A percentile compares a stretch with the other conserved stretches of the same genome.
These are phyloP conservation scores for Picus viridis DNA, from an alignment of 2,797 vertebrate species.

Conservation along the genomic window DNA sequence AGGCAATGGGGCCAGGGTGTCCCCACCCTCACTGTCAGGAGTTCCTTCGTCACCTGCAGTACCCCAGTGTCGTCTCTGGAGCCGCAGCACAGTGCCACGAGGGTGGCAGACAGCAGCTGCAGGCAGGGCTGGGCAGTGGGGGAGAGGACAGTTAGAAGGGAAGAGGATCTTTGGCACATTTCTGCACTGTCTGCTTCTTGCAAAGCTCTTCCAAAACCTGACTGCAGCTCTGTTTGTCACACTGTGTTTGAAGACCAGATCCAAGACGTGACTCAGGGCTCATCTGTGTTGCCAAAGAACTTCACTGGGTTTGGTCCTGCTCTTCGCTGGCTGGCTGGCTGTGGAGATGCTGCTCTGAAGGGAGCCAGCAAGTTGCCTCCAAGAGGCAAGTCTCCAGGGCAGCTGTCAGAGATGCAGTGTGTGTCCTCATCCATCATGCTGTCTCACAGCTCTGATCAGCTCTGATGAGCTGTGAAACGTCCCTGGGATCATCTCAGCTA, in stretches of 20 bases:
- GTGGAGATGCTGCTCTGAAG: background rate
- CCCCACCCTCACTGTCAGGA: no score
- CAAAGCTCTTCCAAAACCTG: background rate
- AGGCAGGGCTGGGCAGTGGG: background rate
- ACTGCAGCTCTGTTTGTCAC: background rate
- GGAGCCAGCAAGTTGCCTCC: background rate
- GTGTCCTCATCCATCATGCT: background rate
- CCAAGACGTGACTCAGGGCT: slow-evolving; percentile 22
- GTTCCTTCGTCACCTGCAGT: no score
- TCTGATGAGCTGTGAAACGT: background rate
- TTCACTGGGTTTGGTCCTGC: background rate
- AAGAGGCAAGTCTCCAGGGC: background rate
- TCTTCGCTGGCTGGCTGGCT: background rate
- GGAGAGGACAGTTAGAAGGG: background rate
- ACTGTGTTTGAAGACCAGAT: background rate
- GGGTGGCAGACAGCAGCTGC: background rate
- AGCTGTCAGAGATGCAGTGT: background rate
- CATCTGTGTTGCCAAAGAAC: background rate
- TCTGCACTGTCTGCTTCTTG: background rate
- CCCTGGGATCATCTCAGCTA: background rate
- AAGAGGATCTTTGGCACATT: background rate
- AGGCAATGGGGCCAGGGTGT: no score
- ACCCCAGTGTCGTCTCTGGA: background rate
- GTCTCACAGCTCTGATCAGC: background rate
- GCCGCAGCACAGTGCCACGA: background rate